Evolutionary conservation across 2,888 invertebrate species (phyloP), one percentile per base, ranked within the genome.

Genomic region (Portevinia maculata): DNA sequence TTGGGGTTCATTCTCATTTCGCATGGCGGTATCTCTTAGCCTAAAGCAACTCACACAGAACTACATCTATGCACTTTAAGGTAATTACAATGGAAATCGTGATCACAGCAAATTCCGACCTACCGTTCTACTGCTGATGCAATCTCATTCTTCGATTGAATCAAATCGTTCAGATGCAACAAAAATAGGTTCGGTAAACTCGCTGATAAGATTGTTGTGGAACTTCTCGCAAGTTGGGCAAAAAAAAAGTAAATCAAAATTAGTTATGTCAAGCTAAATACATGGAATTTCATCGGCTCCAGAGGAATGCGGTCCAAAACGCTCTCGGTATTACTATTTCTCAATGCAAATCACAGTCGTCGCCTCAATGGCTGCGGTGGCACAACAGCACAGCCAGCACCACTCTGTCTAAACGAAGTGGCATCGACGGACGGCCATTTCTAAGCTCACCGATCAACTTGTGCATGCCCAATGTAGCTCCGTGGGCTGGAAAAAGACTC

Each of bases 361-460:
- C 76, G 81, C 81, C 81, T 30, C 70, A 70, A 17, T 81, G 76
- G 81, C 81, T 81, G 71, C 53, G 44, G 13, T 30, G 17, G 8
- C 50, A 21, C n/a, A n/a, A n/a, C n/a, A n/a, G n/a, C n/a, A 48
- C 59, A 30, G 8, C 52, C 50, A 52, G 52, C 73, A 65, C 64
- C 65, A 70, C 32, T 32, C 15, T 64, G 69, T 83, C 83, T 71
- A 44, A 81, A 32, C 55, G 48, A 71, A 59, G 34, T 46, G 55
- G n/a, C 37, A 13, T 41, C 46, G 67, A 74, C 21, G 60, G 39
- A 64, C 81, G 59, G 65, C 60, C 76, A 83, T 71, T 83, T 83
- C 67, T 55, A 60, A 60, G 59, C 59, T 55, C 55, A 48, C 73
- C 79, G 44, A 41, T 81, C 65, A 83, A 76, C 76, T 83, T 76